Conservation (phyloP, 1,140 invertebrate genomes). For the Drosophila fuyamai region DNA sequence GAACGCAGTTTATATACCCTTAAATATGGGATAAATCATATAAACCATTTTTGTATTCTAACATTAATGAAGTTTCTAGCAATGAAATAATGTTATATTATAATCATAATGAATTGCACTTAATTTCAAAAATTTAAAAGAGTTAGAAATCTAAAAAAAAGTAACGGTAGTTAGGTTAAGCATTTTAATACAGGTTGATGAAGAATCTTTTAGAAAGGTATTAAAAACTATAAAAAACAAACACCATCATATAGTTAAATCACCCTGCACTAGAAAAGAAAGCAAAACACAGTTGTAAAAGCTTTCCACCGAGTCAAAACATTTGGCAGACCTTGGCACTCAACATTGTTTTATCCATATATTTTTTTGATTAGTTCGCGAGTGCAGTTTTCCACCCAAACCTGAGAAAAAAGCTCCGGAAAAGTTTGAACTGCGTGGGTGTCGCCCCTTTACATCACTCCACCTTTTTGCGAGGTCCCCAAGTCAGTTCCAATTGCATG, state of each 20-base stretch:
- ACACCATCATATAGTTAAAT: not conserved
- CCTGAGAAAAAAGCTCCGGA: constrained; percentile 55
- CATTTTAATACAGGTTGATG: too few species aligned
- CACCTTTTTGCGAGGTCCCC: constrained; percentile 15
- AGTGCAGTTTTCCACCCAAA: constrained; percentile 30
- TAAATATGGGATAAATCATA: too few species aligned
- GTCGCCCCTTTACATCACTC: constrained; percentile 1
- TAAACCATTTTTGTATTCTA: too few species aligned
- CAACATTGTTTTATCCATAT: constrained; percentile 12
- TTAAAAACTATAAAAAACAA: not conserved
- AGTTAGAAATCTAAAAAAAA: not conserved
- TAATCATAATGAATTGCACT: too few species aligned
- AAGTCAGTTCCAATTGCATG: constrained; percentile 56
- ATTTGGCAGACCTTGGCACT: constrained; percentile 61
- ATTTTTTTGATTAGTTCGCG: constrained; percentile 17
- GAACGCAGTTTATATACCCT: constrained; percentile 11
- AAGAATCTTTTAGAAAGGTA: too few species aligned
- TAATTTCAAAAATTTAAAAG: too few species aligned
- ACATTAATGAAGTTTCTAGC: too few species aligned
- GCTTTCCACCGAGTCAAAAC: constrained; percentile 54
- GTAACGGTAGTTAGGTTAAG: too few species aligned
- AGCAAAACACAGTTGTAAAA: constrained; percentile 33
- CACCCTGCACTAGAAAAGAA: not conserved
- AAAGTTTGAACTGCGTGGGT: constrained; percentile 48
- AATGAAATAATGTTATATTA: too few species aligned